Conservation (phyloP, 2,113 vertebrate species). For the Caracal caracal region DNA sequence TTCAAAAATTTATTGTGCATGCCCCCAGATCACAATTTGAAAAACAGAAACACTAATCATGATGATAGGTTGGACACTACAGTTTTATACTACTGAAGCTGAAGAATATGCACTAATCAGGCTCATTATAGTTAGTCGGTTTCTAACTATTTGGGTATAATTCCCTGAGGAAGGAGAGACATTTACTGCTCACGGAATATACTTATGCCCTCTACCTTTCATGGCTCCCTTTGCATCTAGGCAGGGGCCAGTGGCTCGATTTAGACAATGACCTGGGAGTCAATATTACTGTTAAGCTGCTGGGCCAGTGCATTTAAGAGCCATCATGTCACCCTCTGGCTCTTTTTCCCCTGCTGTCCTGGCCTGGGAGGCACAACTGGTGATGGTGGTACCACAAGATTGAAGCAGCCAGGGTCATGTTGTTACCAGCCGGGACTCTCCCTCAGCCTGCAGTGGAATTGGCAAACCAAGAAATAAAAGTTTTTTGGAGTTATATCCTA, state of each 20-base stretch:
- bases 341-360: neutral
- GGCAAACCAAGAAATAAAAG: neutral
- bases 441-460: neutral
- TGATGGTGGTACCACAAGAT: neutral
- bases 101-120: neutral
- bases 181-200: neutral
- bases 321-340: neutral
- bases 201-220: neutral
- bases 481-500: neutral
- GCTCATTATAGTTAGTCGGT: neutral
- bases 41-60: constrained; percentile 32
- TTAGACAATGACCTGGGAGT: neutral
- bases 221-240: neutral
- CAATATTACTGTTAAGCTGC: neutral
- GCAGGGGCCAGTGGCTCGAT: neutral
- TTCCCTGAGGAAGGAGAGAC: neutral
- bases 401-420: too few species aligned
- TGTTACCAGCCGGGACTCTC: neutral
- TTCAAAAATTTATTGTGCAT: constrained; percentile 53
- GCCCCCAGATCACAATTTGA: constrained; percentile 28
- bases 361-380: neutral
- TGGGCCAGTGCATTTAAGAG: neutral
- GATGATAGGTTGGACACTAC: constrained; percentile 20
- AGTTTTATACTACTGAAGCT: constrained; percentile 13
- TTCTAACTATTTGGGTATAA: neutral